Evolutionary conservation across 2,888 invertebrate genomes (phyloP), one percentile per base, ranked within the genome.

Genomic region (Acleris laterana): DNA sequence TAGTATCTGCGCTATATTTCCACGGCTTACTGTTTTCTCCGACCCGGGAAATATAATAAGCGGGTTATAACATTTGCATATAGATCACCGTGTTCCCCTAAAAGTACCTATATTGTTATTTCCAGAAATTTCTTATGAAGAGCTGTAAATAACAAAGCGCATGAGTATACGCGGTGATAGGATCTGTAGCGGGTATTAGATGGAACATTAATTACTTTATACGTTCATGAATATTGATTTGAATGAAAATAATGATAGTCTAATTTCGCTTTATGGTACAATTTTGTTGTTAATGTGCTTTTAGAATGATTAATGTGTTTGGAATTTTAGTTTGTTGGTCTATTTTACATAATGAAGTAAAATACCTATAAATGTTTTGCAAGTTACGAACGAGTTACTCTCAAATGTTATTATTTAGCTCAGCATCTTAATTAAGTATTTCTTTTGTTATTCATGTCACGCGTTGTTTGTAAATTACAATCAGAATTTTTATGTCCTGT

Each of bases 41-140:
- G 73, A 76, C 73, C 78, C 75, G 82, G 84, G 80, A 85, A 90
- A 89, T 90, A 90, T 91, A 91, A 93, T 92, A 92, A 90, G 88
- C 90, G 87, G 87, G 89, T 87, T 89, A 90, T 90, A 89, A 89
- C 80, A 92, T 93, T 93, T 89, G 85, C 93, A 93, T 93, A 89
- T 91, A 92, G 88, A 93, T 91, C 92, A 89, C 89, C 77, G 70
- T 84, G 84, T 85, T 82, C 79, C 74, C 79, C 77, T 78, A 62
- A 66, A 66, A 66, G 66, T 66, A 62, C 57, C 71, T 80, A 83
- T 82, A 81, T 82, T 83, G 78, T 83, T 86, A 86, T 86, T 86
- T 84, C 82, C 83, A 77, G 79, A 72, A 77, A 73, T 81, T 85
- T 85, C 87, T 85, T 89, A 87, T 80, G 83, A 81, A 76, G 78